Base-by-base conservation (phyloP, 2,797 vertebrate genomes). In the Rhynchotus rufescens region DNA sequence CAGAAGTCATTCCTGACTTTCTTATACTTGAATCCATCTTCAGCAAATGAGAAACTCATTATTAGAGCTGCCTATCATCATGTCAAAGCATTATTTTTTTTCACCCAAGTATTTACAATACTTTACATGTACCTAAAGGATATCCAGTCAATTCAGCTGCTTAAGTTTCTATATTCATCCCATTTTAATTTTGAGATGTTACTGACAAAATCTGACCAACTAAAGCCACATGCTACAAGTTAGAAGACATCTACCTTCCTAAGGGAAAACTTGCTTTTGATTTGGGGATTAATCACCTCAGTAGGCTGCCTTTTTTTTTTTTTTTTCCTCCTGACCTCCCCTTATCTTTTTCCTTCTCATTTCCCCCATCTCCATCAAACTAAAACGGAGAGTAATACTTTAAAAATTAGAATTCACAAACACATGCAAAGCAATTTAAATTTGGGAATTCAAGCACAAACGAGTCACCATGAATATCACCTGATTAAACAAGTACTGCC, bases 371-470 rank as follows among this genome's bases (percentile, higher is more conserved):
- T 2, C 28, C 36, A 71, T 9, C 25, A 90, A 91, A 81, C 59
- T 3, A 44, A 62, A 80, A 80, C 0, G 64, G 19, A 9, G 21
- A 38, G 19, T 30, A 54, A 54, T 56, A 56, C 52, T 26, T 80
- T 72, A 45, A 88, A 30, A n/a, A 80, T 26, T 44, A 75, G 59
- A 87, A 71, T 77, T 67, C 32, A 80, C 16, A 74, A 77, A 45
- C 11, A 13, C 11, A 12, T 10, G 5, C 51, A 30, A 72, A 86
- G 32, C n/a, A 64, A 38, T 25, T 60, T 19, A 81, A 80, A 42
- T 8, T 6, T 1, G 14, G 9, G 9, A 76, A 82, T 7, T 22
- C 8, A 76, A 4, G 30, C 23, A 67, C 12, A 86, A 84, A 64
- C 23, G 10, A 62, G 22, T 17, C n/a, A 67, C 21, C 25, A 56